A percentile compares a stretch with the other conserved stretches of the same genome.
These are phyloP conservation scores for Siderastrea radians DNA, from an alignment of 92 coral and sea anemone genomes.

Conservation along the genomic window DNA sequence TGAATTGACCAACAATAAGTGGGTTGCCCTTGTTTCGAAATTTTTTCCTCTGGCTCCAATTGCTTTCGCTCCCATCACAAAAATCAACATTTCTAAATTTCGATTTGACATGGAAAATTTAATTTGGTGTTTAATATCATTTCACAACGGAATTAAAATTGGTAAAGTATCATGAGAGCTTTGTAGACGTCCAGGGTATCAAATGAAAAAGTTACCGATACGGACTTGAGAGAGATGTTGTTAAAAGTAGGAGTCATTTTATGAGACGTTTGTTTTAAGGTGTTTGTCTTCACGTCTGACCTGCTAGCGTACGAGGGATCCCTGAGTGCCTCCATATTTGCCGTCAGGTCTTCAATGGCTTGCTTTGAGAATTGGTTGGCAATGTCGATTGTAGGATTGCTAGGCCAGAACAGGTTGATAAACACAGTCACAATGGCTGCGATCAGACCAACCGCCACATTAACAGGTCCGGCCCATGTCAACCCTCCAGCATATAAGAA, in stretches of 20 bases:
- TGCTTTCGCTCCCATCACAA: too few relatives aligned
- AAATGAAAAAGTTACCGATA: neutral
- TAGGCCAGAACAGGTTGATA: constrained; percentile 45
- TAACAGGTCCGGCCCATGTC: constrained; percentile 5
- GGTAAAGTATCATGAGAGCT: neutral
- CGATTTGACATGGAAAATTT: too few relatives aligned
- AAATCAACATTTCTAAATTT: too few relatives aligned
- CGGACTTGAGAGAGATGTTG: neutral
- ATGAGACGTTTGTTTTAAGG: neutral
- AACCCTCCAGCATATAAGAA: neutral
- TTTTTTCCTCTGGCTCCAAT: too few relatives aligned
- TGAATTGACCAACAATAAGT: too few relatives aligned
- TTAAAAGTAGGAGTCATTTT: neutral
- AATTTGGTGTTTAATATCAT: neutral
- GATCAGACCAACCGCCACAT: constrained; percentile 31
- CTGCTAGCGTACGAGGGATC: neutral
- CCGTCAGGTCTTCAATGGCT: constrained; percentile 37
- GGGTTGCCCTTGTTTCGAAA: too few relatives aligned
- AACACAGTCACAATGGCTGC: constrained; percentile 27
- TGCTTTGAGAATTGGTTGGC: constrained; percentile 39
- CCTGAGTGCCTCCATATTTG: constrained; percentile 1
- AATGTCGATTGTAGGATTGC: constrained; percentile 35
- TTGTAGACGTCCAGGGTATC: neutral
- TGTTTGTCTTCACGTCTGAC: neutral
- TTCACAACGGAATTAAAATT: neutral